Conservation (phyloP, 1,140 invertebrate genomes). For the Lutraria rhynchaena region DNA sequence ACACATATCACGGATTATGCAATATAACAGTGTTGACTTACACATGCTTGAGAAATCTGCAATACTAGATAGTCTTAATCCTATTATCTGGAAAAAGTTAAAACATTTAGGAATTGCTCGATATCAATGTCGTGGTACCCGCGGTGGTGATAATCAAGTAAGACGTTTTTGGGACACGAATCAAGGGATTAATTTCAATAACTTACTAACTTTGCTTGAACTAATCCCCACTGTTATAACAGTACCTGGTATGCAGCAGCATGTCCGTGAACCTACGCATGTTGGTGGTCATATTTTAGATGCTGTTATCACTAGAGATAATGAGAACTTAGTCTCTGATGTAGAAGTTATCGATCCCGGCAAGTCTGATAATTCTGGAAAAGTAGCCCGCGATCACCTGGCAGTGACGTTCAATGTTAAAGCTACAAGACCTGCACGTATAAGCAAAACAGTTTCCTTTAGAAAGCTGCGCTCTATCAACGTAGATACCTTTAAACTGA, state of each 20-base stretch:
- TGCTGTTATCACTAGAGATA: slow-evolving; percentile 53
- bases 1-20: too few relatives aligned
- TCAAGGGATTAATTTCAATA: slow-evolving; percentile 7
- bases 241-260: too few relatives aligned
- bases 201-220: not conserved
- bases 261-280: slow-evolving; percentile 36
- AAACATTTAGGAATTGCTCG: not conserved
- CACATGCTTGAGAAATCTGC: too few relatives aligned
- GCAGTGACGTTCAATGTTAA: slow-evolving; percentile 14
- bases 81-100: not conserved
- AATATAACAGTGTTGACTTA: too few relatives aligned
- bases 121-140: not conserved
- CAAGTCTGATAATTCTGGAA: slow-evolving; percentile 51
- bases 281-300: slow-evolving; percentile 51
- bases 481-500: slow-evolving; percentile 28
- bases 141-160: not conserved
- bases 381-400: slow-evolving; percentile 48
- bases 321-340: too few relatives aligned
- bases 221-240: not conserved
- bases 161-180: slow-evolving; percentile 20
- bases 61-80: not conserved
- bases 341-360: too few relatives aligned
- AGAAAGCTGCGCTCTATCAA: slow-evolving; percentile 28
- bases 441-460: slow-evolving; percentile 27
- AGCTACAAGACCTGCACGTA: slow-evolving; percentile 28